A percentile compares a stretch with the other conserved stretches of the same genome.
phyloP scores from a whole-genome alignment of 1,140 invertebrate species.

The Hetaerina americana region DNA sequence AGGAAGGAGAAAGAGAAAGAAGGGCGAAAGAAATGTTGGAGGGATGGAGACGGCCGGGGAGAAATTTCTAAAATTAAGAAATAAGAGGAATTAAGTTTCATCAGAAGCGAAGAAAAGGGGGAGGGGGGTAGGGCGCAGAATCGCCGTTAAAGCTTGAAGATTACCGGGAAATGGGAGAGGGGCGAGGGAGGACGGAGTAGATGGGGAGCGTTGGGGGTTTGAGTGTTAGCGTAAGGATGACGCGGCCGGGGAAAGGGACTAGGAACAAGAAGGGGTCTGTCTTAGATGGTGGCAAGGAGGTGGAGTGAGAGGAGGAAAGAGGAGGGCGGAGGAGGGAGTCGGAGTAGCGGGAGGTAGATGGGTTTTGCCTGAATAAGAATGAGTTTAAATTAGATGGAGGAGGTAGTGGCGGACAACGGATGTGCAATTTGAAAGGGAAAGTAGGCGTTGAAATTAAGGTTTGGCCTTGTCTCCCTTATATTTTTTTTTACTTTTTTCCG shows the following conservation, averaged over 20 bases:
- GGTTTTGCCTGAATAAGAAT: not conserved
- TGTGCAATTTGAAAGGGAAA: not conserved
- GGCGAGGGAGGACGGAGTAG: not conserved
- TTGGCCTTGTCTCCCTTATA: not conserved
- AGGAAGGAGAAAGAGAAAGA: no score
- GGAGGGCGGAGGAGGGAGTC: not conserved
- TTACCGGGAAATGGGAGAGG: not conserved
- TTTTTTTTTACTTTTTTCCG: no score
- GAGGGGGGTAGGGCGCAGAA: no score
- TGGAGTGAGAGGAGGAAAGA: no score
- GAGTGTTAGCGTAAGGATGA: no score
- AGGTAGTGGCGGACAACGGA: no score
- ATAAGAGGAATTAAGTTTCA: not conserved
- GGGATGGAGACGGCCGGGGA: not conserved
- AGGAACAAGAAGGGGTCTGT: no score
- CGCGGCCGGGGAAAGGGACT: no score
- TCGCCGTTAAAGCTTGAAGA: not conserved
- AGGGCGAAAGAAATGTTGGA: no score
- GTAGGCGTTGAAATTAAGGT: not conserved
- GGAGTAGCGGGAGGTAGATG: not conserved
- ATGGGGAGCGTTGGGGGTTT: not conserved
- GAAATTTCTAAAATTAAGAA: not conserved
- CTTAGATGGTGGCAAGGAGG: no score
- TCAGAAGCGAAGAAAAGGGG: not conserved
- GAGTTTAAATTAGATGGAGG: not conserved